Evolutionary conservation across 2,113 vertebrate genomes (phyloP).

Genomic region (Lethenteron camtschaticum): DNA sequence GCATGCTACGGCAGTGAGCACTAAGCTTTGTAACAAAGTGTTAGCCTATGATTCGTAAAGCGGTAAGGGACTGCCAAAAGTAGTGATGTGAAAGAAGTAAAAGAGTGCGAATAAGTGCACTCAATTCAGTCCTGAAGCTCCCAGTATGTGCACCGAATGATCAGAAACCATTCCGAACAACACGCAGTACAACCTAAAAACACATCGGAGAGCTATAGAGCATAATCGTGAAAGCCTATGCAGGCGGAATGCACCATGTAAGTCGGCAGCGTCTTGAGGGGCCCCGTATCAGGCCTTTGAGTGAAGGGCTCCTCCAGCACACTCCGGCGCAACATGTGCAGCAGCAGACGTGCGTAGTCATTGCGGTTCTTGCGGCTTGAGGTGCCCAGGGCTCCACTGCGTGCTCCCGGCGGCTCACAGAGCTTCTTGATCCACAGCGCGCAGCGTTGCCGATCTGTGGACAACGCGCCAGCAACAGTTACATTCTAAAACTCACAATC

Average conservation of each 20-base stretch:
- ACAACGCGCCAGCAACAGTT: not conserved
- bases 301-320: constrained; percentile 51
- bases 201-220: not conserved
- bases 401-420: constrained; percentile 38
- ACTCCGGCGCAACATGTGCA: constrained; percentile 61
- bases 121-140: not conserved
- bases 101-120: not conserved
- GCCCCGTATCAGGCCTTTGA: constrained; percentile 43
- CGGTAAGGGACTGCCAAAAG: no score
- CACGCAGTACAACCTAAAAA: not conserved
- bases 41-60: no score
- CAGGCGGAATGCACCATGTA: constrained; percentile 41
- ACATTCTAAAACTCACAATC: constrained; percentile 4
- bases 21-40: no score
- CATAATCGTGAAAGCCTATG: not conserved
- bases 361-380: constrained; percentile 43
- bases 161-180: not conserved
- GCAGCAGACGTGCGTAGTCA: constrained; percentile 42
- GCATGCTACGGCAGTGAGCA: no score
- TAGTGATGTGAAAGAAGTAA: not conserved
- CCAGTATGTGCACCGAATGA: not conserved
- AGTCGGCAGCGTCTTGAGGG: constrained; percentile 41
- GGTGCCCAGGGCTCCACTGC: constrained; percentile 28
- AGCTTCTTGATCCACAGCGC: constrained; percentile 78
- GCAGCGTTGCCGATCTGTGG: constrained; percentile 49